phyloP scores from a whole-genome alignment of 37 sponge, comb jelly and placozoan genomes.

The Lycopodina hypogea region DNA sequence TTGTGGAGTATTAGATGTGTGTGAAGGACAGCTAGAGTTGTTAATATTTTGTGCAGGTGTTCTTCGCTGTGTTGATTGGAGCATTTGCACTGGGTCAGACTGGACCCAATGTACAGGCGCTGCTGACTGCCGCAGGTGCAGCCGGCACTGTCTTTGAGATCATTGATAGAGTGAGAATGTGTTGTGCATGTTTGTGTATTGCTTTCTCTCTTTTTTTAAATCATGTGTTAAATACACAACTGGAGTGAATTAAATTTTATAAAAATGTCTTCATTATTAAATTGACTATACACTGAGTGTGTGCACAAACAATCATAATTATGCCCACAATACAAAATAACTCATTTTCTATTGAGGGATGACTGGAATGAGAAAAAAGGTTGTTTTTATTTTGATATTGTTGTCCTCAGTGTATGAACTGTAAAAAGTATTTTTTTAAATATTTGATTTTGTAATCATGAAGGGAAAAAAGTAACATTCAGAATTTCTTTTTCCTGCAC shows the following conservation, averaged over 20 bases:
- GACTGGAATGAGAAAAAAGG: too few species aligned
- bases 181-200: not conserved
- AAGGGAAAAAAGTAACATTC: too few species aligned
- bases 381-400: too few species aligned
- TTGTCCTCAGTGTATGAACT: too few species aligned
- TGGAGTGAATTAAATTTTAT: not conserved
- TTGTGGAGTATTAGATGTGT: not conserved
- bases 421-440: too few species aligned
- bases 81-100: constrained; percentile 78
- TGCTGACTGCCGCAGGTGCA: constrained; percentile 60
- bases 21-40: too few species aligned
- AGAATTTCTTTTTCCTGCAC: too few species aligned
- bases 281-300: not conserved
- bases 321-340: too few species aligned
- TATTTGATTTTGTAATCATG: too few species aligned
- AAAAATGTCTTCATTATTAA: too few species aligned
- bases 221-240: not conserved
- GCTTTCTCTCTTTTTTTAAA: not conserved
- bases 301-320: too few species aligned
- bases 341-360: too few species aligned
- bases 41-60: constrained; percentile 39
- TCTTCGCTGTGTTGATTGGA: constrained; percentile 77
- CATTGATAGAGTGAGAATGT: constrained; percentile 53
- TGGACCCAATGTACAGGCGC: constrained; percentile 50
- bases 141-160: constrained; percentile 49